Evolutionary conservation across 2,797 vertebrate genomes (phyloP), one percentile per base, ranked within the genome.

Genomic region (Tinamus major): DNA sequence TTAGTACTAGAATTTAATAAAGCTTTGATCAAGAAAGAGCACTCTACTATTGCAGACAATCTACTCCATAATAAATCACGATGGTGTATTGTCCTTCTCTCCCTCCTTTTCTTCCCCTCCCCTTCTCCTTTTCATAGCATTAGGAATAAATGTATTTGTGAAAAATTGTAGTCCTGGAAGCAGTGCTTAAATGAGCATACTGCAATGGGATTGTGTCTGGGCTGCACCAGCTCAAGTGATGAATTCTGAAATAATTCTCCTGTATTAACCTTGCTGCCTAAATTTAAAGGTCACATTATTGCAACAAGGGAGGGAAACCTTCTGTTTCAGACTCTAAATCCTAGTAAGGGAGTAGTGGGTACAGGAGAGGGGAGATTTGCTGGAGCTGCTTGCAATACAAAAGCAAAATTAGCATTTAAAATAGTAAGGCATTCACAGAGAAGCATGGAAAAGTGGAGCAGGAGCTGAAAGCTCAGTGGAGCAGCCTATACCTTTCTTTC

Each of bases 1-100:
- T 96, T 90, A 94, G 96, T 92, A 90, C 56, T 37, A 63, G 92
- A 89, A 90, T 85, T 92, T 95, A 96, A 96, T 96, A 97, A 94
- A 94, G 58, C 68, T 93, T 90, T 95, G 93, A 92, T 96, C 95
- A 95, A 93, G 95, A 96, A 96, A 91, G 69, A 88, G 33, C 69
- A 63, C 64, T 93, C 70, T 75, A 65, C 59, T 69, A 80, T 70
- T 86, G 89, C 87, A 95, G 86, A 78, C 77, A 83, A 29, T 90
- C 72, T 88, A 35, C 42, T 89, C 37, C 48, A 77, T 44, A 63
- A 87, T 94, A 93, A 95, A 94, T 94, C 91, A 84, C 81, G 86
- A 42, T 33, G 62, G 37, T 1, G 1, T 65, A 72, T 46, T 85
- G 78, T 93, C 80, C 48, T 80, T 79, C 6, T n/a, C 23, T 17